A percentile compares a stretch with the other conserved stretches of the same genome.
phyloP scores from a whole-genome alignment of 2,888 invertebrate species.

The Drosophila eohydei region DNA sequence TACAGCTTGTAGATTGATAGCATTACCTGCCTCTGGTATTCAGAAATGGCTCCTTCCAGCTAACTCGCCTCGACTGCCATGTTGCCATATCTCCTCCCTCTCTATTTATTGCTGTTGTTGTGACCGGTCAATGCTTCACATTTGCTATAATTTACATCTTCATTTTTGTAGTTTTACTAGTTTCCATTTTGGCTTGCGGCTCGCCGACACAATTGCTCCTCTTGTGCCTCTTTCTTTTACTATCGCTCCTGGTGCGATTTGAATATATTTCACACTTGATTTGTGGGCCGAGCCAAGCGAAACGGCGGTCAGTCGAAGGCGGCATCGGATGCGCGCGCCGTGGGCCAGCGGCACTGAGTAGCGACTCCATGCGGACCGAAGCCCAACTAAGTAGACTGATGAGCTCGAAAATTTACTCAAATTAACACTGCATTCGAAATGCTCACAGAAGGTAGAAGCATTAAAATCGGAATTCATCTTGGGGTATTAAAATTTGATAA shows the following conservation, averaged over 20 bases:
- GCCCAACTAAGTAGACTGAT: constrained; percentile 47
- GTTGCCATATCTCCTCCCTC: constrained; percentile 31
- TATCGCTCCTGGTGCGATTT: constrained; percentile 66
- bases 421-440: constrained; percentile 69
- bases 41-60: constrained; percentile 60
- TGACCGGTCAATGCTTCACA: constrained; percentile 69
- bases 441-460: not conserved
- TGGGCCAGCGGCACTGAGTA: constrained; percentile 18
- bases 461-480: not conserved
- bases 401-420: constrained; percentile 73
- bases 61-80: constrained; percentile 36
- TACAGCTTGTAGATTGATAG: constrained; percentile 80
- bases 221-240: constrained; percentile 47
- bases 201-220: constrained; percentile 27
- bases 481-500: not conserved
- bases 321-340: constrained; percentile 19
- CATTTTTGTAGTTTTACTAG: constrained; percentile 70
- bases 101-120: constrained; percentile 35
- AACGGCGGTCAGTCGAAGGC: constrained; percentile 40
- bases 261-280: constrained; percentile 82
- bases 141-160: constrained; percentile 81
- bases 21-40: constrained; percentile 80
- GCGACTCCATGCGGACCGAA: not conserved
- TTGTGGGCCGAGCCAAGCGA: constrained; percentile 61
- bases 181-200: constrained; percentile 65